Evolutionary conservation across 1,140 invertebrate genomes (phyloP), one percentile per base, ranked within the genome.

Genomic region (Pseudomyrmex dendroicus): DNA sequence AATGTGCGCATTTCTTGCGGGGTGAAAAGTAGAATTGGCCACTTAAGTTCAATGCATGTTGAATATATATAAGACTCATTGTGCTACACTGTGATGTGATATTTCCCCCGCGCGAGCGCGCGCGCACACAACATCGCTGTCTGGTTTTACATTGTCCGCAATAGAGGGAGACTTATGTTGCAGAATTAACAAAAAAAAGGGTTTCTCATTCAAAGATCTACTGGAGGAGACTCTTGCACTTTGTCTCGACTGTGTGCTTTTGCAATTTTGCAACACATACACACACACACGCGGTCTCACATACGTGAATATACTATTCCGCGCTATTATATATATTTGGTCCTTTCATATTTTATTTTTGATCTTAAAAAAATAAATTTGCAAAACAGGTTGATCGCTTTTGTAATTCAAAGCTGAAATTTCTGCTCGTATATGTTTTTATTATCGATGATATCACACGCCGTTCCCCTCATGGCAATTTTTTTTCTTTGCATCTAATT

Each of bases 41-140:
- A 76, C 61, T 77, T 77, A 66, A 77, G 13, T n/a, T 56, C 62
- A 66, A 54, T 66, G 61, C 73, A 77, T 8, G 50, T 66, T 66
- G 59, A 66, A 77, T 77, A 66, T 64, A 66, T 56, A 20, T 66
- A 66, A 52, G 59, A 76, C 15, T 62, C 25, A 76, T 76, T 64
- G 48, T 62, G 12, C 17, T 5, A 17, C 56, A 20, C 44, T 15
- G 72, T 62, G 17, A 64, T 76, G 48, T 66, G 61, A 66, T 54
- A 25, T 77, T 67, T 48, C 35, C 4, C 5, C 35, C 35, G 35
- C 35, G 35, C 35, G 35, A 35, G 35, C 35, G 35, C 35, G 35
- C 35, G 35, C 35, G 35, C 35, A 5, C 4, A 35, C 5, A 1
- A 20, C 17, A 22, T 66, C 46, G n/a, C 48, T 63, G 50, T 67